Base-by-base conservation (phyloP, 2,888 invertebrate species). In the Ichneumoninae sp. region DNA sequence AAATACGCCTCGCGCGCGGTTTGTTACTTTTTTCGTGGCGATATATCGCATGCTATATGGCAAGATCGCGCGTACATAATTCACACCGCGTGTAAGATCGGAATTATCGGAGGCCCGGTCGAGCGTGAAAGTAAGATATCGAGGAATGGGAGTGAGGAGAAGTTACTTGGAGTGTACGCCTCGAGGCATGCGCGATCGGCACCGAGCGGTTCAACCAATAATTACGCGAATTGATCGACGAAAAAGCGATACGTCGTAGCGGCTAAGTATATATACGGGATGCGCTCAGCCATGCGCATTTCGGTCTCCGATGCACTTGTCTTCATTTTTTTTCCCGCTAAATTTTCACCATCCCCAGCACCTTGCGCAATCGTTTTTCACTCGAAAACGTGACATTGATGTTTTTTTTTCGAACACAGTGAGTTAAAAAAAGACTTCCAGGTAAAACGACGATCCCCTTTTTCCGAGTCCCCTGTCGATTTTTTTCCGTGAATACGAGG, bases 81-180 rank as follows among this genome's bases (percentile, higher is more conserved):
- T 89, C 88, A 89, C 88, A 87, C 90, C 82, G 87, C 85, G 83
- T 75, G 72, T 85, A 82, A 71, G 79, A 79, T 78, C 72, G 54
- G 54, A 83, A 83, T 83, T 75, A 83, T 79, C 82, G 82, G 62
- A 74, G 69, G 54, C 68, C 69, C 65, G 77, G 57, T 69, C 72
- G 68, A 82, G 82, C 79, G 82, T 83, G 82, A 75, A 83, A 83
- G 82, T 83, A 83, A 83, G 82, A 83, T 83, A 83, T 83, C 82
- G 78, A 74, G 60, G 22, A 69, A 54, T 65, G 44, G 30, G 30
- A 44, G 40, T 30, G 40, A 69, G 74, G 22, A 40, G 50, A 50
- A 62, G 8, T 22, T 30, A 6, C 62, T n/a, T 52, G 36, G 57
- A 40, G 5, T 60, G 30, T 60, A 30, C 10, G 50, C 78, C 77